Evolutionary conservation across 2,113 vertebrate genomes (phyloP).

Genomic region (Lethenteron camtschaticum): DNA sequence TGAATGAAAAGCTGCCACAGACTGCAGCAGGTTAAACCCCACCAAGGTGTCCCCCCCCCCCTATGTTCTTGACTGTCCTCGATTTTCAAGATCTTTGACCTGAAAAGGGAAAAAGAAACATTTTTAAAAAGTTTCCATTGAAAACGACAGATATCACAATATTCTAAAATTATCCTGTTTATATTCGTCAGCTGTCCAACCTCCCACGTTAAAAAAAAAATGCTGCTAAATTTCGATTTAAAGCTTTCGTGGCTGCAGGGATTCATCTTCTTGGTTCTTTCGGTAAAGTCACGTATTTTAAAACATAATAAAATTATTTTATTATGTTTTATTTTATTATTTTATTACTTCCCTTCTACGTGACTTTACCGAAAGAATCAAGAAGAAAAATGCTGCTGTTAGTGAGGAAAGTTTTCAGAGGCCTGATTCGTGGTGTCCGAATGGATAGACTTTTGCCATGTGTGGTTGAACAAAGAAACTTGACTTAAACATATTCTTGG

Average conservation of each 20-base stretch:
- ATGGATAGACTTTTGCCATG: not conserved
- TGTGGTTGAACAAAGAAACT: not conserved
- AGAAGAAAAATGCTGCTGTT: not conserved
- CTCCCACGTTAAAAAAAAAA: not conserved
- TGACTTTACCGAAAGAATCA: no score
- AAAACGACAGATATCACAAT: not conserved
- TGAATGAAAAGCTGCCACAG: no score
- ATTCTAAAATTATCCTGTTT: not conserved
- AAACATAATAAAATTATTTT: no score
- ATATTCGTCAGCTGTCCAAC: not conserved
- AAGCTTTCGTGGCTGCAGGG: no score
- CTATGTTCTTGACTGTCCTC: conserved; percentile 78
- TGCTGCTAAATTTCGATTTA: no score
- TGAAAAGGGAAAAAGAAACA: conserved; percentile 14
- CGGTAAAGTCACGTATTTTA: no score
- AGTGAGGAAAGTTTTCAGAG: not conserved
- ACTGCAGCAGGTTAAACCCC: no score
- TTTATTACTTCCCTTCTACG: no score
- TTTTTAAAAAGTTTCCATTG: not conserved
- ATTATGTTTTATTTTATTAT: no score
- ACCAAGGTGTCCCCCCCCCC: no score
- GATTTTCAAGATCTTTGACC: conserved; percentile 95
- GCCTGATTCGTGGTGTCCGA: not conserved
- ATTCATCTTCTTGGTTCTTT: no score
- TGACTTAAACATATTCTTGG: no score